phyloP scores from a whole-genome alignment of 2,113 vertebrate genomes.

The Elaphurus davidianus region DNA sequence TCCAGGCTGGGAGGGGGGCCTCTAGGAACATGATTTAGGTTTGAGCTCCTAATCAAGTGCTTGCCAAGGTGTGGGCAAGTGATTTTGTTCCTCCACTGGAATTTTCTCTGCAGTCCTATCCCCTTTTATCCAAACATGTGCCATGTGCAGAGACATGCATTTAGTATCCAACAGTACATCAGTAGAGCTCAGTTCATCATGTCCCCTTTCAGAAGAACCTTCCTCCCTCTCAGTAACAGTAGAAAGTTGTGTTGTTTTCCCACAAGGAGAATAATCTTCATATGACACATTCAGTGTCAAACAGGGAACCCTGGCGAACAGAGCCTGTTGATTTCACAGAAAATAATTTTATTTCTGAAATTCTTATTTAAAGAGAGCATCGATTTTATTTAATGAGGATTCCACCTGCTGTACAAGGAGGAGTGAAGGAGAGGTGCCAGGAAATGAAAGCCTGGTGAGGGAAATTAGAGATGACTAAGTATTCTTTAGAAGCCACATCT shows the following conservation, averaged over 20 bases:
- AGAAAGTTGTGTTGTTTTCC: not conserved
- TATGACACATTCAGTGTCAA: not conserved
- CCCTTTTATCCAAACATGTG: not conserved
- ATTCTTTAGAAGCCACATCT: constrained; percentile 43
- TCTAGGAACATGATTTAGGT: not conserved
- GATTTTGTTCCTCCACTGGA: not conserved
- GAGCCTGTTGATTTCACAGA: not conserved
- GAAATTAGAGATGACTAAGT: constrained; percentile 25
- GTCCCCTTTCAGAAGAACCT: not conserved
- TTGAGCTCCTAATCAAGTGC: constrained; percentile 51
- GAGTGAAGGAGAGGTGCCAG: constrained; percentile 29
- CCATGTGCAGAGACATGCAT: not conserved
- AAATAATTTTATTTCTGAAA: constrained; percentile 37
- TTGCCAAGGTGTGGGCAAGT: not conserved
- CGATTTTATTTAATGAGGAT: constrained; percentile 1
- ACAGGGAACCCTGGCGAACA: not conserved
- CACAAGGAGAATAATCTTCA: not conserved
- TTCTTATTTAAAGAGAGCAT: constrained; percentile 44
- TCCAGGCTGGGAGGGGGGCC: not conserved
- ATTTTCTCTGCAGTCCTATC: not conserved
- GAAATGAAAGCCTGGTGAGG: constrained; percentile 34
- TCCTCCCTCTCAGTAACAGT: not conserved
- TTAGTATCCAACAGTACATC: not conserved
- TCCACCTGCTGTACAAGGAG: constrained; percentile 33
- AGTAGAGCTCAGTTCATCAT: not conserved